Conservation (phyloP, 2,113 vertebrate genomes). For the Pygoscelis antarcticus region DNA sequence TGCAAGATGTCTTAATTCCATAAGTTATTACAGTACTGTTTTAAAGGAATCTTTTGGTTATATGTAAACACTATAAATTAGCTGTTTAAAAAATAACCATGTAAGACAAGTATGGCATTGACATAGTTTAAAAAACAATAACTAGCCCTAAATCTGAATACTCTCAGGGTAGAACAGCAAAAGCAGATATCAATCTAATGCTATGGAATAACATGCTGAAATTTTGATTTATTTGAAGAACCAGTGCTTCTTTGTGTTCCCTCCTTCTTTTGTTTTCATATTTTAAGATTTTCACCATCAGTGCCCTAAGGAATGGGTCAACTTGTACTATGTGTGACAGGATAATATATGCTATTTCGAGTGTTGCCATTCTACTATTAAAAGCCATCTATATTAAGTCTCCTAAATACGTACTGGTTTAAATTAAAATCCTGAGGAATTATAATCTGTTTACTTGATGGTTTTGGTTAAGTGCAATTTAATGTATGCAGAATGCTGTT, state of each 20-base stretch:
- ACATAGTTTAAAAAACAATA: slow-evolving; percentile 62
- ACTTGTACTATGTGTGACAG: not conserved
- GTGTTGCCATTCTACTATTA: slow-evolving; percentile 22
- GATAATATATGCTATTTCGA: slow-evolving; percentile 22
- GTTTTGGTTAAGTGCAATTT: slow-evolving; percentile 78
- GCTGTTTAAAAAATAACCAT: slow-evolving; percentile 73
- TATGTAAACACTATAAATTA: slow-evolving; percentile 64
- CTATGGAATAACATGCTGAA: slow-evolving; percentile 49
- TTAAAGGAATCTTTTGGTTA: slow-evolving; percentile 65
- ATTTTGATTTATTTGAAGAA: slow-evolving; percentile 34
- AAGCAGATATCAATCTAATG: slow-evolving; percentile 45
- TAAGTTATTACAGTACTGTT: slow-evolving; percentile 58
- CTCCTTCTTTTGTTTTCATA: slow-evolving; percentile 13
- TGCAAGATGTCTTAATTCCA: slow-evolving; percentile 16
- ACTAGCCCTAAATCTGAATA: slow-evolving; percentile 55
- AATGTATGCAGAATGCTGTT: slow-evolving; percentile 64
- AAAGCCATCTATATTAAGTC: slow-evolving; percentile 50
- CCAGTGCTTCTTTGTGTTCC: slow-evolving; percentile 17
- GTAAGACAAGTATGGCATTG: slow-evolving; percentile 65
- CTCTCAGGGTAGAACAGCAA: slow-evolving; percentile 53
- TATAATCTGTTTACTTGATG: slow-evolving; percentile 65
- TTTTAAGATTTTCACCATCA: slow-evolving; percentile 35
- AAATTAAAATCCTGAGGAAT: slow-evolving; percentile 79
- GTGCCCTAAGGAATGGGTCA: slow-evolving; percentile 51
- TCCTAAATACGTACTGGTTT: slow-evolving; percentile 56